Base-by-base conservation (phyloP, 92 coral and sea anemone species). In the Ricordea florida region DNA sequence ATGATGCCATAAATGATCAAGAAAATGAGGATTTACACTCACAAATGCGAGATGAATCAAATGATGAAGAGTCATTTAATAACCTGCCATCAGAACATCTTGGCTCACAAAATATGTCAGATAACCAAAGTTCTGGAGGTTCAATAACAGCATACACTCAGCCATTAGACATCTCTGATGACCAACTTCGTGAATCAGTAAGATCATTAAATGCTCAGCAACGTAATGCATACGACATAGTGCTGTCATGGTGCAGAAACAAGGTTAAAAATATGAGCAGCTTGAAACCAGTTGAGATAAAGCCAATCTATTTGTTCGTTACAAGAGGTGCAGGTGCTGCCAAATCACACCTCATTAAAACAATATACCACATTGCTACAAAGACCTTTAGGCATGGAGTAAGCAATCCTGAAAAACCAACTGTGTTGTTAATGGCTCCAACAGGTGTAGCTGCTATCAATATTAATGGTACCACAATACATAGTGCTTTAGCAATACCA, bases 131-230 rank as follows among this genome's bases (percentile, higher is more conserved):
- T 13, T 13, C 42, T 18, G 57, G 15, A 28, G 48, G 32, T 10
- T 26, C 21, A 74, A 67, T 81, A 41, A 40, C 57, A 25, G 27
- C 18, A 13, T 67, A 69, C 5, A 52, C 34, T 55, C 96, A 90
- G 24, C 92, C 89, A 13, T 52, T 81, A 75, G 86, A 86, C 34
- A 86, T 86, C 8, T 59, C 80, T 55, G 86, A 90, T 60, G 96
- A 90, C 17, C 13, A 40, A 42, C 69, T 90, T 0, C 84, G 86
- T 7, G 40, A 74, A 57, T 28, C 63, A 37, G 92, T 90, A 16
- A 71, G 96, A 67, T 81, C 96, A 7, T 48, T 78, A 46, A 82
- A 84, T 29, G 14, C 28, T 15, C 49, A 29, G 48, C 91, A 83
- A 45, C 80, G 77, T 38, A 10, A 49, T 45, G 81, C 87, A 68